Base-by-base conservation (phyloP, 2,797 vertebrate genomes). In the Periophthalmus magnuspinnatus region DNA sequence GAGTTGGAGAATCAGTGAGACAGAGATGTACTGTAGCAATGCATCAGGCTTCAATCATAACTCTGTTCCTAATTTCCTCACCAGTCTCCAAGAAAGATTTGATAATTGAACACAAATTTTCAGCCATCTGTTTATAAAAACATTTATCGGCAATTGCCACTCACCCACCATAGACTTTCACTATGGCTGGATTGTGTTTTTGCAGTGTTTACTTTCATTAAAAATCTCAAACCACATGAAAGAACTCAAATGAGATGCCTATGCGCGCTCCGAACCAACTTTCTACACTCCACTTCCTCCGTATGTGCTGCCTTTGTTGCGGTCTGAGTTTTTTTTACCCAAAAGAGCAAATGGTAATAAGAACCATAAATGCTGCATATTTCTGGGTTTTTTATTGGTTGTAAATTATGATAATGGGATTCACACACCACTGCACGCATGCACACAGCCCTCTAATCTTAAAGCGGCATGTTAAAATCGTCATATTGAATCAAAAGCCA, bases 321-420 rank as follows among this genome's bases (percentile, higher is more conserved):
- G 72, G 65, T n/a, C 68, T 77, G 77, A 70, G 80, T 61, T 72
- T 76, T 74, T 41, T 75, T 82, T 80, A 69, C 73, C 78, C 79
- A 81, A 89, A 83, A 88, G 86, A 91, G 82, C 79, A 87, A 82
- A 87, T 79, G 82, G 76, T 93, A 93, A 94, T 94, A 82, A 90
- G 93, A 94, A 92, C 90, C 93, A 94, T 87, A 83, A 86, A 84
- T 84, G 81, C 84, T 74, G 81, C 70, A 80, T 88, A 82, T 90
- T 81, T 81, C 89, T 78, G 78, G 82, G 78, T 86, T 83, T 79
- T 91, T 91, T 88, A 91, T 90, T 89, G 88, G 82, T 78, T 86
- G 76, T 92, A 93, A 93, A 93, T 93, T 92, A 93, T 91, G 79
- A 86, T 86, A 88, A 86, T 91, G 83, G 38, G 47, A 89, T 92